Conservation (phyloP, 1,140 invertebrate genomes). For the Lysiphlebus fabarum region DNA sequence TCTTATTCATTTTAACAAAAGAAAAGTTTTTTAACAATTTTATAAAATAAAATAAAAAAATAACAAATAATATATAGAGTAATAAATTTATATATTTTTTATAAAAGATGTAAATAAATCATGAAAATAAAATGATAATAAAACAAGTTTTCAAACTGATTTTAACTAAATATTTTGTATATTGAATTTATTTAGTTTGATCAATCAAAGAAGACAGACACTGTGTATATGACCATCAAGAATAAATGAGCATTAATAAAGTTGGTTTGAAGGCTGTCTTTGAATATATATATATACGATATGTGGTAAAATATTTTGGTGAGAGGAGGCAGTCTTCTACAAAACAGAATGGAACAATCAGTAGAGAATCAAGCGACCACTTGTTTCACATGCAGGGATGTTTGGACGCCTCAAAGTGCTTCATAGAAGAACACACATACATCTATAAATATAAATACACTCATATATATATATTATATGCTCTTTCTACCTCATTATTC, state of each 20-base stretch:
- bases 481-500: slow-evolving; percentile 7
- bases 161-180: no score
- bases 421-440: slow-evolving; percentile 18
- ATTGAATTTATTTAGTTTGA: no score
- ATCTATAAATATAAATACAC: not conserved
- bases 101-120: no score
- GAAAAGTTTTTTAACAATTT: no score
- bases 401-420: slow-evolving; percentile 5
- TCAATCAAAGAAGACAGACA: not conserved
- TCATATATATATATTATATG: not conserved
- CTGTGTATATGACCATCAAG: not conserved
- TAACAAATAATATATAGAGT: no score
- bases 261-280: not conserved
- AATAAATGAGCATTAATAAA: not conserved
- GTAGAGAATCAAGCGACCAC: slow-evolving; percentile 54
- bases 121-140: no score
- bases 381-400: slow-evolving; percentile 50
- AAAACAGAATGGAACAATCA: slow-evolving; percentile 57
- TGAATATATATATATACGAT: not conserved
- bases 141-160: no score
- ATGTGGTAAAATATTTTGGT: slow-evolving; percentile 12
- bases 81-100: no score
- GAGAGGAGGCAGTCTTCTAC: slow-evolving; percentile 26
- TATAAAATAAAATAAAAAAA: no score
- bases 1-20: no score